These are phyloP conservation scores for Raphicerus campestris DNA, from an alignment of 2,113 vertebrate species.

Conservation along the genomic window DNA sequence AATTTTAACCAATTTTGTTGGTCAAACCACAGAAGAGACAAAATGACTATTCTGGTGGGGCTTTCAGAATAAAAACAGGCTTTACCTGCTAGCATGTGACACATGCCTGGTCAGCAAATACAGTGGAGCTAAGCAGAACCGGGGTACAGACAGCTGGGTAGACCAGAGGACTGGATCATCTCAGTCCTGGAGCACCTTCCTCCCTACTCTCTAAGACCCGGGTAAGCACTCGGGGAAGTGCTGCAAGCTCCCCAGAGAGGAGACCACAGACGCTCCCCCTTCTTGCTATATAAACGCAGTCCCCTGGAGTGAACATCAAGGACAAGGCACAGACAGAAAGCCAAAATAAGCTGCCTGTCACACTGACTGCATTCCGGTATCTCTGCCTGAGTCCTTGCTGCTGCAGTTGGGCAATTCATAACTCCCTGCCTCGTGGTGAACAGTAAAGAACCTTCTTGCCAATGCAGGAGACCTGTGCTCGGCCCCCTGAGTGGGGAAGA, in stretches of 20 bases:
- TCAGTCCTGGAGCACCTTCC: background rate
- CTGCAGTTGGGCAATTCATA: constrained; percentile 8
- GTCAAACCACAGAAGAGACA: background rate
- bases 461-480: background rate
- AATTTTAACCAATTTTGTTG: constrained; percentile 6
- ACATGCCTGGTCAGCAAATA: background rate
- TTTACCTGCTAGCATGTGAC: background rate
- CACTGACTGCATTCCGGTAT: constrained; percentile 42
- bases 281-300: background rate
- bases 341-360: constrained; percentile 41
- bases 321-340: constrained; percentile 20
- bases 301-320: constrained; percentile 42
- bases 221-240: background rate
- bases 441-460: background rate
- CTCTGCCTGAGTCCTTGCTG: constrained; percentile 27
- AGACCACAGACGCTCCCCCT: background rate
- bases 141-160: background rate
- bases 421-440: constrained; percentile 20
- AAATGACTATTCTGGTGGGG: constrained; percentile 1
- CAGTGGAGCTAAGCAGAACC: background rate
- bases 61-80: constrained; percentile 17
- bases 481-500: background rate
- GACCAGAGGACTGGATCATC: background rate
- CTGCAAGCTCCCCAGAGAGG: background rate
- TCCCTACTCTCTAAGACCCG: background rate